phyloP scores from a whole-genome alignment of 2,797 vertebrate genomes.

The Galagoides demidoff region DNA sequence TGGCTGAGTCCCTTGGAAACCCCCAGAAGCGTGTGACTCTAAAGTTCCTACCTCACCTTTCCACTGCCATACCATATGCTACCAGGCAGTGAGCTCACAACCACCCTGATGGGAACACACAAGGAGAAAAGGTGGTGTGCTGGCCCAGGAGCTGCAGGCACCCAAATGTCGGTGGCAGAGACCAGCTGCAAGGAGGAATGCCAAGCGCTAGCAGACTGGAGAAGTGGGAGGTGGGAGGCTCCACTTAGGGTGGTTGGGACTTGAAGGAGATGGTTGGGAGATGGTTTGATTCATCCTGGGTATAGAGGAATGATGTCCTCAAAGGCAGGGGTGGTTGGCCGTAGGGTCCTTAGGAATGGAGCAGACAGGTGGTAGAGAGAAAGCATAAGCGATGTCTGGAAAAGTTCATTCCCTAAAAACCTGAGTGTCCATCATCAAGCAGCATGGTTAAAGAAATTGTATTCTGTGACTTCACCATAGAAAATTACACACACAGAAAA shows the following conservation, averaged over 20 bases:
- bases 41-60: background rate
- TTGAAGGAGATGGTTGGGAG: background rate
- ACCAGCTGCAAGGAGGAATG: background rate
- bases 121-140: background rate
- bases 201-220: background rate
- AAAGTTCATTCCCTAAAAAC: background rate
- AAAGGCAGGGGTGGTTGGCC: background rate
- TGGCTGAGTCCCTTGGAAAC: background rate
- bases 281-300: fast-evolving
- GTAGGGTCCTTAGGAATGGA: background rate
- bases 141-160: fast-evolving
- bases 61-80: no score
- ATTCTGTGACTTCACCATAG: fast-evolving
- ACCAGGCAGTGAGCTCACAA: fast-evolving
- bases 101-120: background rate
- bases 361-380: background rate
- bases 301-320: fast-evolving
- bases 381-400: no score
- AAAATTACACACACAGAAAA: background rate
- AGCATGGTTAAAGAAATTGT: background rate
- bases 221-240: background rate
- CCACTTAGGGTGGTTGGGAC: background rate
- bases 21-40: fast-evolving
- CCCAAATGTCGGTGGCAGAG: no score
- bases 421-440: background rate